Base-by-base conservation (phyloP, 2,113 vertebrate species). In the Vicugna pacos region DNA sequence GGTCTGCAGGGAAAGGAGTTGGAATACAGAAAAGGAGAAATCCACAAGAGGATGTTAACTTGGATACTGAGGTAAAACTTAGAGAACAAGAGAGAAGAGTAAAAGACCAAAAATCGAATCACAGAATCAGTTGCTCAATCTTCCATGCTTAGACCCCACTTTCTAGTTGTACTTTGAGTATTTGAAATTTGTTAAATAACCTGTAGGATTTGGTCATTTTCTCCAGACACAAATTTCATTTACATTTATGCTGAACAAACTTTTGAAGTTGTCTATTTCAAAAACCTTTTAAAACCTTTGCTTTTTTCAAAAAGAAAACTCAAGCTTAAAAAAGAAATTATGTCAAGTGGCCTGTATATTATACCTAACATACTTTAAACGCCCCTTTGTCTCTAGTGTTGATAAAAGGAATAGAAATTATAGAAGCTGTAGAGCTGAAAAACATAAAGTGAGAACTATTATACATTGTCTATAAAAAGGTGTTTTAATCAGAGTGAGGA, bases 211-310 rank as follows among this genome's bases (percentile, higher is more conserved):
- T 88, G 46, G 24, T 69, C 38, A 91, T 94, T 42, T 95, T n/a
- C 30, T 88, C n/a, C 26, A 89, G 75, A 80, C 80, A 88, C 32
- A 94, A 90, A 96, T 96, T 73, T 97, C 77, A 79, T 95, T 96
- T 96, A 93, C 93, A 95, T 91, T 94, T 97, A 93, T 96, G 62
- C 77, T 96, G 89, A 96, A 93, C 9, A 90, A 6, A 4, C 20
- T 96, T 90, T 95, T 95, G 91, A 96, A 95, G 85, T 97, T 88
- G 77, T 30, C 48, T 82, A 64, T 92, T 97, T 91, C 85, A 96
- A 95, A 97, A 73, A 65, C 67, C 76, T 93, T 65, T 84, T 86
- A 88, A 91, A 96, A 89, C 35, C 24, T 13, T 70, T 64, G 20
- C 14, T 56, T 91, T 88, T 93, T 79, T 52, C 67, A 54, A 50